Percentiles rank a stretch among this genome's conserved stretches.
phyloP scores from a whole-genome alignment of 53 echinoderm and acorn worm genomes.

The Crossaster papposus region DNA sequence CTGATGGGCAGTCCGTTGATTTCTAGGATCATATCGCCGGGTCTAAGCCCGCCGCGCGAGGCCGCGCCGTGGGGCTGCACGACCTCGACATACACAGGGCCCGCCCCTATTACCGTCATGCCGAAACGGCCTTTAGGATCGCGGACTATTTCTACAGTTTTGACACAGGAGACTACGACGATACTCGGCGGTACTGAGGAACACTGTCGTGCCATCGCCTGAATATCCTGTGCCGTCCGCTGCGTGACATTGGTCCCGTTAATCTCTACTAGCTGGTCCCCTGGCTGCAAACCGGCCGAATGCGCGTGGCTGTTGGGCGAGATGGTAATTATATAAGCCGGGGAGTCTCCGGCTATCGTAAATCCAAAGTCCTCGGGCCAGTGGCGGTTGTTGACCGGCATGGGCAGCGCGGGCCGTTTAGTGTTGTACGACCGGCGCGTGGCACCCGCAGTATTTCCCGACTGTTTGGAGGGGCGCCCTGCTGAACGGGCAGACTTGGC shows the following conservation, averaged over 20 bases:
- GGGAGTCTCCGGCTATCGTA: slow-evolving; percentile 93
- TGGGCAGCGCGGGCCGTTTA: slow-evolving; percentile 84
- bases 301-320: slow-evolving; percentile 83
- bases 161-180: slow-evolving; percentile 95
- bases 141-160: slow-evolving; percentile 82
- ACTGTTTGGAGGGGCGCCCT: slow-evolving; percentile 32
- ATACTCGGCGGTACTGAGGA: slow-evolving; percentile 89
- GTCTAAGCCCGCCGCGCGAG: slow-evolving; percentile 71
- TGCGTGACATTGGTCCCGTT: slow-evolving; percentile 82
- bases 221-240: slow-evolving; percentile 75
- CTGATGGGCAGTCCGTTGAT: slow-evolving; percentile 96
- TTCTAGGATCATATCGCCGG: slow-evolving; percentile 96
- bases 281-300: slow-evolving; percentile 91
- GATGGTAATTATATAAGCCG: slow-evolving; percentile 85
- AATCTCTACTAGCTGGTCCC: slow-evolving; percentile 92
- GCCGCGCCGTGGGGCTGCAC: slow-evolving; percentile 82
- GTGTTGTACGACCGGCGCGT: slow-evolving; percentile 66
- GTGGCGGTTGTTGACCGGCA: slow-evolving; percentile 85
- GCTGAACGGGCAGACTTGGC: slow-evolving; percentile 55
- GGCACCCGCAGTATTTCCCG: slow-evolving; percentile 57
- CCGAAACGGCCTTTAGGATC: slow-evolving; percentile 91
- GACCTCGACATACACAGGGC: slow-evolving; percentile 94
- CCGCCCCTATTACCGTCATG: slow-evolving; percentile 88
- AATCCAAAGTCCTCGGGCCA: slow-evolving; percentile 98
- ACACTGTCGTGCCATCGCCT: slow-evolving; percentile 78